These are phyloP conservation scores for Anarhynchus alexandrinus DNA, from an alignment of 2,113 vertebrate genomes.

Conservation along the genomic window DNA sequence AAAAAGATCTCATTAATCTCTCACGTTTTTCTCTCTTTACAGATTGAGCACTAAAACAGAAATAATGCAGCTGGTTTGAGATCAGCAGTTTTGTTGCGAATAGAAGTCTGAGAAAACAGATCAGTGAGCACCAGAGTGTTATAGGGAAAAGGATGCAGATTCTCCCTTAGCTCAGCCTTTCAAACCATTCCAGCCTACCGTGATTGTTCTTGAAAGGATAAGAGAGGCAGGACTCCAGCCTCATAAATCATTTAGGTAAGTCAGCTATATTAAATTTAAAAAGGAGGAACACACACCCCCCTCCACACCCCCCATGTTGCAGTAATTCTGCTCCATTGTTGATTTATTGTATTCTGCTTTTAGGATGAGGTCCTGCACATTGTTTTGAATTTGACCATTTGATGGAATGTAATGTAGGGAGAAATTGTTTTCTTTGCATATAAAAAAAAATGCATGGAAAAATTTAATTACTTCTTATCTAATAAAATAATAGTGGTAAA, in stretches of 20 bases:
- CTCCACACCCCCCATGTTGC: not conserved
- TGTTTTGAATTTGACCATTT: not conserved
- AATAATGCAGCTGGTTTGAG: slow-evolving; percentile 47
- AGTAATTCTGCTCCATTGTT: not conserved
- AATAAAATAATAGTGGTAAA: not conserved
- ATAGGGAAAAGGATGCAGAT: not conserved
- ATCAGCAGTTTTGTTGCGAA: slow-evolving; percentile 54
- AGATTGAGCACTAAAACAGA: slow-evolving; percentile 51
- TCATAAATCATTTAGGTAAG: slow-evolving; percentile 38
- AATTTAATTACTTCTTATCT: rapidly evolving
- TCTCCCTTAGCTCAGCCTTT: slow-evolving; percentile 43
- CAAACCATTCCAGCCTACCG: slow-evolving; percentile 15
- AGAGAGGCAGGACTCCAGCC: not conserved
- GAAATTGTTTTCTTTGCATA: not conserved
- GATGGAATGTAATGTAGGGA: not conserved
- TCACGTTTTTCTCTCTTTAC: slow-evolving; percentile 42
- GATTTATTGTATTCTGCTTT: not conserved
- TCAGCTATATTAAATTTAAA: slow-evolving; percentile 30
- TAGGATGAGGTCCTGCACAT: not conserved
- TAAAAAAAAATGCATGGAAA: not conserved
- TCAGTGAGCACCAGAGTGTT: not conserved
- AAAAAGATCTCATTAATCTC: slow-evolving; percentile 63
- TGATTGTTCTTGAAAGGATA: slow-evolving; percentile 39
- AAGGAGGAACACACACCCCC: not conserved
- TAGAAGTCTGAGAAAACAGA: not conserved